Evolutionary conservation across 2,888 invertebrate genomes (phyloP).

Genomic region (Clitarchus hookeri): DNA sequence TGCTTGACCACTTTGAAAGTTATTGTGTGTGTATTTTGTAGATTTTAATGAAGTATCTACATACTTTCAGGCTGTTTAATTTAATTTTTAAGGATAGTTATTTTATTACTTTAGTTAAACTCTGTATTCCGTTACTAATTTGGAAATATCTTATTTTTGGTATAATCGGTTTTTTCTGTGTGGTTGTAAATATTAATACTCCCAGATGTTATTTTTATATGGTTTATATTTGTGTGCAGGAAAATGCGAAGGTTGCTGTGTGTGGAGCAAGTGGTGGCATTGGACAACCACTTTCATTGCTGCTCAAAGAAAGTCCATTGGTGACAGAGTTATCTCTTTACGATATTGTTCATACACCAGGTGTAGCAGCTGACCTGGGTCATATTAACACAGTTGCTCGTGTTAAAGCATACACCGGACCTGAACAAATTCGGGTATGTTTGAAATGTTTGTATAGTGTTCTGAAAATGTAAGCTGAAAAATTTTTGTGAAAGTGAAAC

Average conservation of each 20-base stretch:
- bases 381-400: slow-evolving; percentile 92
- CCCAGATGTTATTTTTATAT: neutral
- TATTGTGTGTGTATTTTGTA: too few relatives aligned
- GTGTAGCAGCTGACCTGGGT: slow-evolving; percentile 95
- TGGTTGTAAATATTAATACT: neutral
- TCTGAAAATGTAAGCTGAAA: too few relatives aligned
- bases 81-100: too few relatives aligned
- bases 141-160: too few relatives aligned
- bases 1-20: too few relatives aligned
- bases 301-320: slow-evolving; percentile 87
- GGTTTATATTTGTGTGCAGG: slow-evolving; percentile 57
- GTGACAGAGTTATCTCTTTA: slow-evolving; percentile 85
- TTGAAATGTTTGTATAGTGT: neutral
- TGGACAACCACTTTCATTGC: slow-evolving; percentile 92
- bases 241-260: slow-evolving; percentile 90
- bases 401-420: slow-evolving; percentile 71
- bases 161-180: neutral
- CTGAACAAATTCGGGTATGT: slow-evolving; percentile 67
- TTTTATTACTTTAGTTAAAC: too few relatives aligned
- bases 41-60: too few relatives aligned
- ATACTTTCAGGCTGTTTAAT: too few relatives aligned
- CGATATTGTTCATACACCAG: slow-evolving; percentile 94
- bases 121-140: too few relatives aligned
- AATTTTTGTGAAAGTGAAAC: too few relatives aligned
- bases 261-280: slow-evolving; percentile 98